Evolutionary conservation across 2,113 vertebrate species (phyloP), one percentile per base, ranked within the genome.

Genomic region (Martes martes): DNA sequence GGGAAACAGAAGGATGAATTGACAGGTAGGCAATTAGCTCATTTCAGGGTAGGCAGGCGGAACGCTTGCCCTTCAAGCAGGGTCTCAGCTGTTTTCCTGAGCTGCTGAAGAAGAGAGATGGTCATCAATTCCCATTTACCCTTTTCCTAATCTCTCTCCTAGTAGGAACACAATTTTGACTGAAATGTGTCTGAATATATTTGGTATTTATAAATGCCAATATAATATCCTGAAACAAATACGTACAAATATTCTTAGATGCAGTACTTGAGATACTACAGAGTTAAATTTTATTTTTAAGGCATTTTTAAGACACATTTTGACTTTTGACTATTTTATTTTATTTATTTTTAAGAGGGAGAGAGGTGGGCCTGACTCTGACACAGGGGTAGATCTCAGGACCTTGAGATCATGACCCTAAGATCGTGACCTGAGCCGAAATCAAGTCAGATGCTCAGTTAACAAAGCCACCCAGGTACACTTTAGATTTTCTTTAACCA

Each of bases 161-260:
- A 45, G 47, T 69, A 83, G 36, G 57, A 36, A 59, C 1, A 33
- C 1, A 10, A n/a, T 85, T 76, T 4, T 78, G 57, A 78, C 65
- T 71, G 6, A 91, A 92, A 65, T 82, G 28, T 96, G 16, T 47
- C 73, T 82, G n/a, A 71, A n/a, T 59, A 42, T 82, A n/a, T 63
- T 78, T 86, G 42, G 1, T 76, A 92, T 71, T 94, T 92, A 76
- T 78, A 96, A 95, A 71, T 94, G 18, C 14, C 31, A 85, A 71
- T 59, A 21, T 85, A 93, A 65, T 93, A 93, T 45, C 89, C 65
- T 81, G 39, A 93, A 97, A 52, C 6, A 39, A 55, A 87, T 61
- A 11, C 13, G 71, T 61, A 45, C 15, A 85, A 18, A 86, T 63
- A n/a, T 11, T 47, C 23, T 89, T 57, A 52, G 31, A 45, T 0